These are phyloP conservation scores for Pachyrhynchus sulphureomaculatus DNA, from an alignment of 1,140 invertebrate genomes.

Conservation along the genomic window DNA sequence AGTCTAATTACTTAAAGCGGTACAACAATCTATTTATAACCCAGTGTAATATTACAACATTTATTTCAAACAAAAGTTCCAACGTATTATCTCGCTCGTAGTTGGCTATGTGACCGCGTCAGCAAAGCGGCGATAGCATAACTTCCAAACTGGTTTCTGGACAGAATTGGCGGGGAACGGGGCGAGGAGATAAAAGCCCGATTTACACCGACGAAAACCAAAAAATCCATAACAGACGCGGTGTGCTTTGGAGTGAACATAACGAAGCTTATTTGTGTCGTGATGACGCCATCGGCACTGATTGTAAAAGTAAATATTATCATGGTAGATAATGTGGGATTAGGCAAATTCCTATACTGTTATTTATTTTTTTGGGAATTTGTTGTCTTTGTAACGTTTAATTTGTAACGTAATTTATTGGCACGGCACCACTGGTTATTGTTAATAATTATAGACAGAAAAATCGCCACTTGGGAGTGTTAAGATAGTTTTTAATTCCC, in stretches of 20 bases:
- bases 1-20: no score
- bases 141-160: slow-evolving; percentile 20
- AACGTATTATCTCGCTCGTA: slow-evolving; percentile 17
- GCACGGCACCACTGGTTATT: no score
- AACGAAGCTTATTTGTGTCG: not conserved
- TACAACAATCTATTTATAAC: not conserved
- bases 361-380: no score
- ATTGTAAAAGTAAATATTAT: not conserved
- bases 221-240: slow-evolving; percentile 32
- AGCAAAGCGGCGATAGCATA: slow-evolving; percentile 24
- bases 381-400: no score
- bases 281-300: not conserved
- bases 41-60: not conserved
- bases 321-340: not conserved
- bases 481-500: no score
- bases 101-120: slow-evolving; percentile 26
- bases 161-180: not conserved
- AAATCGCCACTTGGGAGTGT: no score
- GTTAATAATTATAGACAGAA: no score
- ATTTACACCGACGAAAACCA: slow-evolving; percentile 17
- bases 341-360: no score
- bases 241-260: not conserved
- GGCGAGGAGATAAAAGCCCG: slow-evolving; percentile 14
- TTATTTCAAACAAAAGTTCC: slow-evolving; percentile 1
- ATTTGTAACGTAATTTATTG: no score